Conservation (phyloP, 2,888 invertebrate species). For the Branchinecta sandiegonensis region DNA sequence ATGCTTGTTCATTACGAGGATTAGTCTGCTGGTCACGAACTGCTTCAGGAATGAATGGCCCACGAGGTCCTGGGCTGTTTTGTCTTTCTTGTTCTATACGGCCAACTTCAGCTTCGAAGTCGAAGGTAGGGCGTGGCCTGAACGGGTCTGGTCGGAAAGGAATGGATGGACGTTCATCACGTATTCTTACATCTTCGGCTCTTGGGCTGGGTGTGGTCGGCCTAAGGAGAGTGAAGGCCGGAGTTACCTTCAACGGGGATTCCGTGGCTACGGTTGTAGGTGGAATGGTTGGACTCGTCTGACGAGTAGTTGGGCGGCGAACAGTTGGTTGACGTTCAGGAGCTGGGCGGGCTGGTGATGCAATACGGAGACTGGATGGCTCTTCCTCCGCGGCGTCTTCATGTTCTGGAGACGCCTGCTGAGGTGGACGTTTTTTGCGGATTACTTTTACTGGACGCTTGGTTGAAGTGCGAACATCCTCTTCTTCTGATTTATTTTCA, state of each 20-base stretch:
- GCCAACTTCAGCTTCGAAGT: neutral
- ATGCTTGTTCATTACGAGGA: neutral
- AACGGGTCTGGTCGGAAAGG: constrained; percentile 8
- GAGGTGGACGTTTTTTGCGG: constrained; percentile 44
- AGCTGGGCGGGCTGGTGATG: constrained; percentile 31
- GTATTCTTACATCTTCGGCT: constrained; percentile 40
- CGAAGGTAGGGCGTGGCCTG: neutral
- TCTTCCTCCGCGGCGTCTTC: constrained; percentile 33
- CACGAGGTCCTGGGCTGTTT: constrained; percentile 9
- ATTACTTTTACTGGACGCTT: constrained; percentile 27
- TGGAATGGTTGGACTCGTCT: constrained; percentile 24
- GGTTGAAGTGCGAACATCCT: constrained; percentile 37
- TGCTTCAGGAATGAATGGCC: constrained; percentile 10
- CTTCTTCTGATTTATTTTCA: constrained; percentile 39
- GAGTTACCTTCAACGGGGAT: constrained; percentile 27
- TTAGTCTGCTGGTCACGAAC: constrained; percentile 2
- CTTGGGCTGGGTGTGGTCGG: constrained; percentile 39
- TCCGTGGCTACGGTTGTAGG: constrained; percentile 33
- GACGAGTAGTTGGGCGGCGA: constrained; percentile 26
- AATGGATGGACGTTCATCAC: constrained; percentile 6
- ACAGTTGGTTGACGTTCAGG: constrained; percentile 31
- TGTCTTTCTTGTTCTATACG: no score
- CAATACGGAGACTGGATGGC: constrained; percentile 29
- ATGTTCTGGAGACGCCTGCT: constrained; percentile 35
- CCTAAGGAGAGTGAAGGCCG: neutral